These are phyloP conservation scores for Arctopsyche grandis DNA, from an alignment of 1,140 invertebrate species.

Conservation along the genomic window DNA sequence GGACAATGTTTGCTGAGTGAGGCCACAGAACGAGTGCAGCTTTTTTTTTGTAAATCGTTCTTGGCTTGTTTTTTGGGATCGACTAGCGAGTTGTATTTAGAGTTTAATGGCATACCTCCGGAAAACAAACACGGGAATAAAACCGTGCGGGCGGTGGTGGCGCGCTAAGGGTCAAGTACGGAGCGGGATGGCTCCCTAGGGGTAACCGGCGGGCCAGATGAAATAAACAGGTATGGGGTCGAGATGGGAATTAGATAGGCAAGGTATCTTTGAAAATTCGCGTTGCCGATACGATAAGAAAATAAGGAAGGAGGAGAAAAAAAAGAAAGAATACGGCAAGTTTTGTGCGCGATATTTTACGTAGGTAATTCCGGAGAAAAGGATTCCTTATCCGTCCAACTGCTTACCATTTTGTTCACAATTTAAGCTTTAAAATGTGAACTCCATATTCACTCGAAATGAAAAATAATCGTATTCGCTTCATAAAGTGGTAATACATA, in stretches of 20 bases:
- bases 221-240: conserved; percentile 33
- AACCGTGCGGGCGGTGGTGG: conserved; percentile 25
- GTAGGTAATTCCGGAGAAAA: neutral
- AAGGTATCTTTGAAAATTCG: conserved; percentile 31
- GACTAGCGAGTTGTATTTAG: conserved; percentile 43
- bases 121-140: conserved; percentile 40
- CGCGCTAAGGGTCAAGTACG: conserved; percentile 18
- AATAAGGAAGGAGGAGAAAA: conserved; percentile 7
- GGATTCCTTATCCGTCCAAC: neutral
- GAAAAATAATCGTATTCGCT: no score
- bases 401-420: no score
- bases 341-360: conserved; percentile 4
- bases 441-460: no score
- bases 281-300: conserved; percentile 31
- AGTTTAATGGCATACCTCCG: conserved; percentile 44
- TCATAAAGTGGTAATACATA: no score
- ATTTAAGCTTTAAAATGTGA: no score
- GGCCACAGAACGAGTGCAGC: no score
- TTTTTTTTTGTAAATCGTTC: no score
- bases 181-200: conserved; percentile 32
- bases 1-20: no score
- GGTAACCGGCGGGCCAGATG: neutral
- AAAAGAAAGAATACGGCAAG: neutral
- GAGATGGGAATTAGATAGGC: conserved; percentile 43
- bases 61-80: neutral